phyloP scores from a whole-genome alignment of 1,140 invertebrate species.

The Pemphigus obesinymphae region DNA sequence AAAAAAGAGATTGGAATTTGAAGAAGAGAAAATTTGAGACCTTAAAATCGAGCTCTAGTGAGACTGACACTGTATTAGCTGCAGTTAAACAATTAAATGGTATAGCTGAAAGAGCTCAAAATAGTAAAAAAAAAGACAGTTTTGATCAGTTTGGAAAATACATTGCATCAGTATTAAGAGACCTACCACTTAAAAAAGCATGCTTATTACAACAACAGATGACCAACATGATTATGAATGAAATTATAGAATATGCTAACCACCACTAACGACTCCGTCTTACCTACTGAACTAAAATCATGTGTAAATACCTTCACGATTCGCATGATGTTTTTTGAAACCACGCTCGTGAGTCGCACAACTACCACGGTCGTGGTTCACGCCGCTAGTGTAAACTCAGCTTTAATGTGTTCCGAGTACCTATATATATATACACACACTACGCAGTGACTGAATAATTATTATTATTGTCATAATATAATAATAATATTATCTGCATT shows the following conservation, averaged over 20 bases:
- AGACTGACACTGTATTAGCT: slow-evolving; percentile 2
- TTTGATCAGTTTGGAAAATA: slow-evolving; percentile 16
- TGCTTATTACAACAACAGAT: slow-evolving; percentile 11
- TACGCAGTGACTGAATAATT: no score
- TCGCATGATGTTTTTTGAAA: neutral
- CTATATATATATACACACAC: no score
- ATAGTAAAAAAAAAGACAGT: slow-evolving; percentile 13
- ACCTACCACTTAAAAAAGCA: neutral
- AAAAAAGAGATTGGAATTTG: neutral
- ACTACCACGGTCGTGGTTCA: no score
- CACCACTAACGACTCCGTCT: no score
- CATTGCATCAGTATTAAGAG: neutral
- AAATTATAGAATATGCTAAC: slow-evolving; percentile 8
- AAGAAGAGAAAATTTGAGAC: neutral
- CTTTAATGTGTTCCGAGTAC: no score
- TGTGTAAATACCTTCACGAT: slow-evolving; percentile 19
- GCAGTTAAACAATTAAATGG: neutral
- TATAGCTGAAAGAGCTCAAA: slow-evolving; percentile 4
- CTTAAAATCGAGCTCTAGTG: neutral
- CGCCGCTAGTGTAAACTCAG: no score
- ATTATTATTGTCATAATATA: no score
- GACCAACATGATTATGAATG: slow-evolving; percentile 9
- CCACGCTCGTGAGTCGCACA: no score
- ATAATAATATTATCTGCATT: no score
- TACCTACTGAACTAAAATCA: neutral